Evolutionary conservation across 1,140 invertebrate species (phyloP).

Genomic region (Trichonephila clavata): DNA sequence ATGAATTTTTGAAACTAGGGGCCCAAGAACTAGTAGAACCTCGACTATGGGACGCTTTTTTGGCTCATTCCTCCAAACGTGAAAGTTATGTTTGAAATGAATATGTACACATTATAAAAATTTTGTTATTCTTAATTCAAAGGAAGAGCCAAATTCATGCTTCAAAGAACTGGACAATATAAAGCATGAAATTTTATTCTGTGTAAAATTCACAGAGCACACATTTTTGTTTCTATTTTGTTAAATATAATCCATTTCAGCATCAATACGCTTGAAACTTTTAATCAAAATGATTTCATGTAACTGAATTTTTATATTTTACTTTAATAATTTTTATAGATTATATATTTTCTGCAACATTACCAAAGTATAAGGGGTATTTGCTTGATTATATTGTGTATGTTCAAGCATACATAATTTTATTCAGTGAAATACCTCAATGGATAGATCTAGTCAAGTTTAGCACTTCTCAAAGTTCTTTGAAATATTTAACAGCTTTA

Average conservation of each 20-base stretch:
- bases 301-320: background rate
- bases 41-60: conserved; percentile 86
- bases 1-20: conserved; percentile 83
- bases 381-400: conserved; percentile 41
- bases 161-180: background rate
- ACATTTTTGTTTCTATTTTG: background rate
- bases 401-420: conserved; percentile 53
- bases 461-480: conserved; percentile 63
- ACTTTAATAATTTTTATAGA: background rate
- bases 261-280: background rate
- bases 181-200: too few species aligned
- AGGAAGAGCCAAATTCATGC: background rate
- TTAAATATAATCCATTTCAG: background rate
- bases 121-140: background rate
- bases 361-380: conserved; percentile 18
- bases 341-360: background rate
- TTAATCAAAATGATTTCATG: background rate
- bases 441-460: conserved; percentile 64
- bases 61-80: conserved; percentile 85
- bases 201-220: background rate
- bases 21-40: conserved; percentile 86
- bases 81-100: conserved; percentile 74
- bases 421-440: conserved; percentile 3
- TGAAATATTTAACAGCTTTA: background rate
- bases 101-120: background rate